Evolutionary conservation across 2,113 vertebrate genomes (phyloP).

Genomic region (Anhinga rufa): DNA sequence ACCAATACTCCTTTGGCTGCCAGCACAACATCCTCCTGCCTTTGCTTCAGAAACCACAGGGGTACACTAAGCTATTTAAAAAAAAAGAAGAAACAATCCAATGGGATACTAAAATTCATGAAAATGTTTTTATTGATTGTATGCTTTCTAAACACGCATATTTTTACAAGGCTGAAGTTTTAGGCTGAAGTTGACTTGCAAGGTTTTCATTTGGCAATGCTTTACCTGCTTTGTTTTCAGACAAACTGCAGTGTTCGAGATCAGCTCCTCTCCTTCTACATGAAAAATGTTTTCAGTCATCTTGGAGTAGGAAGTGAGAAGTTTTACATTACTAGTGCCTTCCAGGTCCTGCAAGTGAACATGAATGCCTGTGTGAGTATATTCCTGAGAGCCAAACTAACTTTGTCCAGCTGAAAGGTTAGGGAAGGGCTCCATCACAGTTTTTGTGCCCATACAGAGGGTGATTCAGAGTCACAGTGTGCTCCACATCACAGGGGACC

Average conservation of each 20-base stretch:
- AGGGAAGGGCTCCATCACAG: background rate
- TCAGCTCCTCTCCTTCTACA: conserved; percentile 74
- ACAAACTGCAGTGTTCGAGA: conserved; percentile 65
- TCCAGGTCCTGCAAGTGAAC: conserved; percentile 52
- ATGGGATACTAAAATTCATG: background rate
- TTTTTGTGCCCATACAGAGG: background rate
- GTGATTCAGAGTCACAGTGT: background rate
- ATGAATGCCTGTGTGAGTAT: conserved; percentile 72
- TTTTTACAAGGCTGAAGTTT: background rate
- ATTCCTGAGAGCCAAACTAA: background rate
- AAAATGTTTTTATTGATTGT: background rate
- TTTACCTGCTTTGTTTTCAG: conserved; percentile 42
- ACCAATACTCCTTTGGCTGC: background rate
- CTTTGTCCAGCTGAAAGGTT: background rate
- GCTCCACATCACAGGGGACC: background rate
- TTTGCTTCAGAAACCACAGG: background rate
- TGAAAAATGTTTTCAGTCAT: conserved; percentile 66
- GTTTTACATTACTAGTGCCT: conserved; percentile 48
- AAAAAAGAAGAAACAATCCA: background rate
- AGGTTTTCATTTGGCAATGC: background rate
- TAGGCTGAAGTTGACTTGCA: background rate
- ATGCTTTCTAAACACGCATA: background rate
- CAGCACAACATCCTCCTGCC: background rate
- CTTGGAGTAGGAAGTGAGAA: background rate
- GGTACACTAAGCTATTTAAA: background rate